A percentile compares a stretch with the other conserved stretches of the same genome.
Evolutionary conservation across 64 coral and sea anemone species (phyloP).

Genomic region (Dendrophyllia cribrosa): DNA sequence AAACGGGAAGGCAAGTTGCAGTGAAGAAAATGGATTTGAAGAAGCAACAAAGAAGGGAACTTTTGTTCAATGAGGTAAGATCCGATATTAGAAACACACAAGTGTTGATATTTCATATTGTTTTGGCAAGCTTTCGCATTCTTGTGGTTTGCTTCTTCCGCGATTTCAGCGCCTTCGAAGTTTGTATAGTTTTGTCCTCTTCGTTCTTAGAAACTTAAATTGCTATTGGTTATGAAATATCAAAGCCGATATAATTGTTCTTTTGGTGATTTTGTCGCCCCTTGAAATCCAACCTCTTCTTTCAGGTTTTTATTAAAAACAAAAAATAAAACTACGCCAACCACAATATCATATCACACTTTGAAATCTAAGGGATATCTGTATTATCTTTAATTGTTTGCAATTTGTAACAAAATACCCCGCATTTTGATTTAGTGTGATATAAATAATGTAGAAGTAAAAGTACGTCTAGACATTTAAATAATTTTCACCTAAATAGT

Average conservation of each 20-base stretch:
- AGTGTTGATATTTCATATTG: not conserved
- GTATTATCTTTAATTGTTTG: not conserved
- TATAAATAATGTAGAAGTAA: not conserved
- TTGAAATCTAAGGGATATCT: not conserved
- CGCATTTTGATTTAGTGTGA: not conserved
- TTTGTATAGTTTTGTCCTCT: not conserved
- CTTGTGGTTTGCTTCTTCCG: not conserved
- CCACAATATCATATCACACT: not conserved
- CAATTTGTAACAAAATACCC: not conserved
- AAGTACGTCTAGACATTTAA: not conserved
- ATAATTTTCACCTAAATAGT: not conserved
- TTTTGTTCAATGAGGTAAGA: slow-evolving; percentile 98
- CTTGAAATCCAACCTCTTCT: not conserved
- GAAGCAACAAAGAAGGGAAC: slow-evolving; percentile 94
- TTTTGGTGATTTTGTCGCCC: not conserved
- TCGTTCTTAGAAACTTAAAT: not conserved
- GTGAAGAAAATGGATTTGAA: slow-evolving; percentile 99
- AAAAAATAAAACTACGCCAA: not conserved
- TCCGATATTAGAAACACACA: not conserved
- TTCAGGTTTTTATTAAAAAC: not conserved
- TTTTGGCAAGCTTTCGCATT: not conserved
- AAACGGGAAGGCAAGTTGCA: slow-evolving; percentile 93
- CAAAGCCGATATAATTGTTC: not conserved
- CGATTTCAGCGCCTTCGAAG: not conserved
- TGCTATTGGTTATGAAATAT: not conserved